Conservation (phyloP, 1,140 invertebrate genomes). For the Limonius californicus region DNA sequence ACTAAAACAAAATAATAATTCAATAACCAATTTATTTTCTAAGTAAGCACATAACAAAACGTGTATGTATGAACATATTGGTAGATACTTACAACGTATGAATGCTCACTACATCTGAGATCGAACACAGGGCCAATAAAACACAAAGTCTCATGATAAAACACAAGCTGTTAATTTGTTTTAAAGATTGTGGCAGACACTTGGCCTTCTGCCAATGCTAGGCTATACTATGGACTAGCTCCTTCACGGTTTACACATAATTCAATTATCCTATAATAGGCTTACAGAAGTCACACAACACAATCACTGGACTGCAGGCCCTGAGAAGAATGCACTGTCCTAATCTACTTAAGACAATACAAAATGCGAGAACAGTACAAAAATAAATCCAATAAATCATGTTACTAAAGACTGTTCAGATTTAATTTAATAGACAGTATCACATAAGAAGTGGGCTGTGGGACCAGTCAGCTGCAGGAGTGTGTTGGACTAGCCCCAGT, state of each 20-base stretch:
- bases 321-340: constrained; percentile 7
- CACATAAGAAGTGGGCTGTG: constrained; percentile 15
- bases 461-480: constrained; percentile 5
- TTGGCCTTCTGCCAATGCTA: constrained; percentile 25
- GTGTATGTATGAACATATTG: constrained; percentile 17
- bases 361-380: constrained; percentile 10
- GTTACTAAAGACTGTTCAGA: neutral
- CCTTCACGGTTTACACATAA: constrained; percentile 31
- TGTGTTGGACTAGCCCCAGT: constrained; percentile 21
- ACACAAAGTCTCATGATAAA: constrained; percentile 29
- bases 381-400: constrained; percentile 16
- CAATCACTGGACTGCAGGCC: constrained; percentile 21
- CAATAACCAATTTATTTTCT: constrained; percentile 20
- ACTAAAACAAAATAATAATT: constrained; percentile 2
- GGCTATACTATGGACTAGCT: constrained; percentile 35
- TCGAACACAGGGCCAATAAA: constrained; percentile 30
- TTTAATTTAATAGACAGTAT: constrained; percentile 18
- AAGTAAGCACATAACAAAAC: constrained; percentile 26
- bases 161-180: constrained; percentile 22
- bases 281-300: constrained; percentile 32
- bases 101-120: constrained; percentile 33
- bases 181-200: constrained; percentile 20
- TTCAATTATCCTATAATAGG: constrained; percentile 38
- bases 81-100: constrained; percentile 35
- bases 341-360: constrained; percentile 21